Evolutionary conservation across 2,888 invertebrate genomes (phyloP).

Genomic region (Lymantria dispar): DNA sequence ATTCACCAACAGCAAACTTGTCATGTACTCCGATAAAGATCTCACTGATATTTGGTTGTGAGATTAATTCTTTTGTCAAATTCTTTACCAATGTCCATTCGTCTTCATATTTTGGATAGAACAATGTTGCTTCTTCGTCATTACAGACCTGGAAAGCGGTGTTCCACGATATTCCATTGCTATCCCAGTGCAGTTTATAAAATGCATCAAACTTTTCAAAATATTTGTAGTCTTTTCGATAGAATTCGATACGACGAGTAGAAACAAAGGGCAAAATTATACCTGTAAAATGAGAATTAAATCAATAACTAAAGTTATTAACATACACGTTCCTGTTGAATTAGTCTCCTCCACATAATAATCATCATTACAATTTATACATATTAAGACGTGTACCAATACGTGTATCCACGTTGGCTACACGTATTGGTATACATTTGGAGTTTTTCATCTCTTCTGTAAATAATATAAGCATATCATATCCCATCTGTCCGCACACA

Average conservation of each 20-base stretch:
- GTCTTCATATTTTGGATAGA: constrained; percentile 38
- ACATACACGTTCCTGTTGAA: too few species aligned
- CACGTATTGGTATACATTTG: too few species aligned
- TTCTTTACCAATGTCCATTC: constrained; percentile 45
- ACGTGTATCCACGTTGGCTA: too few species aligned
- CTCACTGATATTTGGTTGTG: constrained; percentile 30
- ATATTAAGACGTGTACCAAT: too few species aligned
- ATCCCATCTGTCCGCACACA: too few species aligned
- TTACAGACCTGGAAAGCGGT: constrained; percentile 41
- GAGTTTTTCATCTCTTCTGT: too few species aligned
- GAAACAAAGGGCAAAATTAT: constrained; percentile 13
- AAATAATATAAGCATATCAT: too few species aligned
- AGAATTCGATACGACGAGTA: constrained; percentile 36
- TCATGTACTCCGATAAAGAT: constrained; percentile 47
- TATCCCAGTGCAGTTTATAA: constrained; percentile 47
- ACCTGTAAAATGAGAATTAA: constrained; percentile 14
- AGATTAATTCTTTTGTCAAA: constrained; percentile 18
- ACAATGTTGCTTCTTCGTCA: constrained; percentile 45
- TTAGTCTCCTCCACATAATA: too few species aligned
- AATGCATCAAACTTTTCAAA: constrained; percentile 42
- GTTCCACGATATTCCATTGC: constrained; percentile 29
- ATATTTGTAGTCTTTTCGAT: constrained; percentile 47
- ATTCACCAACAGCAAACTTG: constrained; percentile 42
- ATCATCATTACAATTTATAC: too few species aligned
- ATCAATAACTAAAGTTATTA: too few species aligned